These are phyloP conservation scores for Gila orcuttii DNA, from an alignment of 2,113 vertebrate genomes.

Conservation along the genomic window DNA sequence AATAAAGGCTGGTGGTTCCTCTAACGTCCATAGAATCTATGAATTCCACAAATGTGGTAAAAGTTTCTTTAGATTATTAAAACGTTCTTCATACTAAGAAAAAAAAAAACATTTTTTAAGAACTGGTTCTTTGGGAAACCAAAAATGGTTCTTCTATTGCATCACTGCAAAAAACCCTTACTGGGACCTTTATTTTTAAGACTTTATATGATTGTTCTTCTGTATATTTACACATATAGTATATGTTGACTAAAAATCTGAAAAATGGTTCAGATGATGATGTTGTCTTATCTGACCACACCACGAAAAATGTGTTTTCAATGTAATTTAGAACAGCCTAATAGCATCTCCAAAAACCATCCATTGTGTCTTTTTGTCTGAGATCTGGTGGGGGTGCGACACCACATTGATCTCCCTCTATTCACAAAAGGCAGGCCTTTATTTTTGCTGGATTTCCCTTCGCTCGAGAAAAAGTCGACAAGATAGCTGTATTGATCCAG, in stretches of 20 bases:
- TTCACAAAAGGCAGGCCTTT: slow-evolving; percentile 35
- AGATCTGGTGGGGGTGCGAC: background rate
- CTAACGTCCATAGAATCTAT: too few relatives aligned
- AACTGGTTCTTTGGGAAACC: too few relatives aligned
- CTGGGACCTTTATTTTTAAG: too few relatives aligned
- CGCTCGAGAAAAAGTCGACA: slow-evolving; percentile 46
- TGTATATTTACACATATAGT: too few relatives aligned
- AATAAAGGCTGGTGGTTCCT: too few relatives aligned
- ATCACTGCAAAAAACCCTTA: too few relatives aligned
- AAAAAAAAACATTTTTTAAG: too few relatives aligned
- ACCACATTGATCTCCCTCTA: slow-evolving; percentile 46
- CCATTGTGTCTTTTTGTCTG: slow-evolving; percentile 20
- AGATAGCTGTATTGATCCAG: slow-evolving; percentile 53
- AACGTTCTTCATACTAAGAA: too few relatives aligned
- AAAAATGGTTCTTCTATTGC: too few relatives aligned
- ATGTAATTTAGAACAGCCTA: slow-evolving; percentile 28
- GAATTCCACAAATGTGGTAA: too few relatives aligned
- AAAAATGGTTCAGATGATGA: background rate
- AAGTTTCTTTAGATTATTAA: too few relatives aligned
- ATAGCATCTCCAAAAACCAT: slow-evolving; percentile 30
- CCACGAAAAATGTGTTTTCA: slow-evolving; percentile 7
- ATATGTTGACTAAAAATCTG: background rate
- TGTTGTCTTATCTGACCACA: background rate
- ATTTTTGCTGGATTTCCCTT: slow-evolving; percentile 49
- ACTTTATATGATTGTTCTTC: too few relatives aligned